Conservation (phyloP, 2,113 vertebrate species). For the Peromyscus leucopus region DNA sequence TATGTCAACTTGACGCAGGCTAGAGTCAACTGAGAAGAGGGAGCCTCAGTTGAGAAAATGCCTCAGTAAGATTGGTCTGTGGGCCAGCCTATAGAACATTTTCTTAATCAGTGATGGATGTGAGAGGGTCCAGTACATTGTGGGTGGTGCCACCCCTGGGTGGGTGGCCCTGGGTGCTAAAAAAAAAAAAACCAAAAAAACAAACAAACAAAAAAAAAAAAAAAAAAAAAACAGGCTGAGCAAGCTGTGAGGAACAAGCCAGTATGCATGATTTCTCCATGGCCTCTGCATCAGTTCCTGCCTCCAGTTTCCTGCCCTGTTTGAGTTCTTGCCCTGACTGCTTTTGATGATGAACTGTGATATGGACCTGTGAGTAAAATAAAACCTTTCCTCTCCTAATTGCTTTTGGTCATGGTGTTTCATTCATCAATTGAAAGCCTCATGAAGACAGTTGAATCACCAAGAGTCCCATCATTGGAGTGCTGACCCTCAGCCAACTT, state of each 20-base stretch:
- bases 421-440: not conserved
- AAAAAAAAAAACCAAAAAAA: not conserved
- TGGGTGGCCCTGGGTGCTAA: not conserved
- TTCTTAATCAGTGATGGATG: not conserved
- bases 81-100: not conserved
- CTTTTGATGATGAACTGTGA: not conserved
- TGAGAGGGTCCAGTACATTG: not conserved
- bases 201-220: too few species aligned
- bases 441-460: not conserved
- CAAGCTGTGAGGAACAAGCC: not conserved
- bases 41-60: not conserved
- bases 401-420: not conserved
- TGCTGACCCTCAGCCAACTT: not conserved
- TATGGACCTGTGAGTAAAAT: not conserved
- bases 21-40: not conserved
- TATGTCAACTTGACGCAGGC: not conserved
- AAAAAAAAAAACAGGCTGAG: not conserved
- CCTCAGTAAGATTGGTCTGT: not conserved
- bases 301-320: not conserved
- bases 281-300: not conserved
- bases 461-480: not conserved
- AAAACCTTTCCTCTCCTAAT: not conserved
- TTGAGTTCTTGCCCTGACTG: not conserved
- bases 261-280: not conserved
- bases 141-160: not conserved